Percentiles rank a stretch among this genome's conserved stretches.
Conservation (phyloP, 1,140 invertebrate genomes). For the Aphaenogaster rudis region DNA sequence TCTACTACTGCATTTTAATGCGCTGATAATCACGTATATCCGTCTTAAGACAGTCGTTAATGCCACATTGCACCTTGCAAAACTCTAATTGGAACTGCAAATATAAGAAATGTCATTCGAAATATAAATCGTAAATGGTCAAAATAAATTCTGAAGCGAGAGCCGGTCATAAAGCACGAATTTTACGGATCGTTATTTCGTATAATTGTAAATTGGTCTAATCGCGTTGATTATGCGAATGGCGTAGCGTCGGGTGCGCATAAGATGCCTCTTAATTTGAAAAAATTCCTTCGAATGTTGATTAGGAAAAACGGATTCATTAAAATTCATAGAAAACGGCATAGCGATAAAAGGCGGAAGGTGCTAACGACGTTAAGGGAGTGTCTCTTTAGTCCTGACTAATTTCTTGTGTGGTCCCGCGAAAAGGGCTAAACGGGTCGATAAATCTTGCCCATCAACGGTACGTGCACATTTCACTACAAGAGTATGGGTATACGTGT, state of each 20-base stretch:
- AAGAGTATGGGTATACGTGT: slow-evolving; percentile 12
- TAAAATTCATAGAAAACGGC: slow-evolving; percentile 8
- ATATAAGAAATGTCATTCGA: background rate
- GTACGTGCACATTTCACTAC: slow-evolving; percentile 22
- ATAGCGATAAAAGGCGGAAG: slow-evolving; percentile 30
- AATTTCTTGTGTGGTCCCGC: slow-evolving; percentile 74
- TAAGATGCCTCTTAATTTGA: background rate
- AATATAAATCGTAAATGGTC: background rate
- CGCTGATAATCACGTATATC: slow-evolving; percentile 41
- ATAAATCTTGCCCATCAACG: slow-evolving; percentile 70
- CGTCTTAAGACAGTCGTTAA: slow-evolving; percentile 29
- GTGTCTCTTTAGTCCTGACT: slow-evolving; percentile 61
- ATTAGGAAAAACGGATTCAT: background rate
- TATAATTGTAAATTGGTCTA: background rate
- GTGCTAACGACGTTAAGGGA: slow-evolving; percentile 64
- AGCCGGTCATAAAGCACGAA: background rate
- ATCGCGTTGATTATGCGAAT: background rate
- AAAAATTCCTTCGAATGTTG: background rate
- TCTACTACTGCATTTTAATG: slow-evolving; percentile 56
- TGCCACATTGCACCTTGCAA: slow-evolving; percentile 40
- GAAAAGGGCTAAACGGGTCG: slow-evolving; percentile 67
- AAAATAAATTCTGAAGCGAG: background rate
- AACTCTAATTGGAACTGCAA: slow-evolving; percentile 32
- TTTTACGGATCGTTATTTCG: background rate
- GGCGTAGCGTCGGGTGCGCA: background rate